phyloP scores from a whole-genome alignment of 2,797 vertebrate species.

The Pseudochaenichthys georgianus region DNA sequence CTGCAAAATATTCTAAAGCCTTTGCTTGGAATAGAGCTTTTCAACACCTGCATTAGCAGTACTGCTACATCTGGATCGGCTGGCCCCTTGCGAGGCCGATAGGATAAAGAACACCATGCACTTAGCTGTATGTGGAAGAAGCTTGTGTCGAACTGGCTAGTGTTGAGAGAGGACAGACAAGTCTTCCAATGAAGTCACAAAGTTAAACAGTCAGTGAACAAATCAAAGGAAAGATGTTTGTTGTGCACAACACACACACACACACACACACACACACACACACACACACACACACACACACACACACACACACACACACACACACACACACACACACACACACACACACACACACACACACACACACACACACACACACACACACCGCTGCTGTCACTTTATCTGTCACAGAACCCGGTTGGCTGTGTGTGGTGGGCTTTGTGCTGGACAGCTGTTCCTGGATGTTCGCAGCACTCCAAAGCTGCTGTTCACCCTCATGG shows the following conservation, averaged over 20 bases:
- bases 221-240: background rate
- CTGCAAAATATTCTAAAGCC: constrained; percentile 28
- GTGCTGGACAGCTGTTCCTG: constrained; percentile 74
- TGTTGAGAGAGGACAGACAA: constrained; percentile 33
- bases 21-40: constrained; percentile 9
- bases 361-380: too few relatives aligned
- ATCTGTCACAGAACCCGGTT: constrained; percentile 79
- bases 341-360: too few relatives aligned
- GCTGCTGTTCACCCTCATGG: constrained; percentile 40
- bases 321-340: constrained; percentile 2
- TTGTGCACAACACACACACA: too few relatives aligned
- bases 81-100: constrained; percentile 34
- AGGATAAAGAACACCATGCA: constrained; percentile 32
- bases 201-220: constrained; percentile 27
- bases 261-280: too few relatives aligned
- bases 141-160: constrained; percentile 48
- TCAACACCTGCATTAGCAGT: constrained; percentile 33
- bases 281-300: too few relatives aligned
- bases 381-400: constrained; percentile 70
- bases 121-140: constrained; percentile 45
- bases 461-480: constrained; percentile 86
- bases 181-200: constrained; percentile 28
- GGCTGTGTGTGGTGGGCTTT: constrained; percentile 70
- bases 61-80: constrained; percentile 32
- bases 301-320: too few relatives aligned